Evolutionary conservation across 2,888 invertebrate genomes (phyloP).

Genomic region (Norana najaformis): DNA sequence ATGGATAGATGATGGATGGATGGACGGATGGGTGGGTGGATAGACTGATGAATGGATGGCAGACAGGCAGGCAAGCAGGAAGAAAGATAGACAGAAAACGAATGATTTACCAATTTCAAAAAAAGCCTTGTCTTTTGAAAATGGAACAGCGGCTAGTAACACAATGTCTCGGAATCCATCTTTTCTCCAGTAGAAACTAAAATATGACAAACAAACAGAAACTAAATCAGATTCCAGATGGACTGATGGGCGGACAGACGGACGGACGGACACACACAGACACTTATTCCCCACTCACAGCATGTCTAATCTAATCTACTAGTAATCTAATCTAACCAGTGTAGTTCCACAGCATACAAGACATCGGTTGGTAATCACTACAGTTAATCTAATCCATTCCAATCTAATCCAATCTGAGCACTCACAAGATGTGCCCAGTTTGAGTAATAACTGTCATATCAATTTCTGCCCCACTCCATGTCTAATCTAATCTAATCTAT

Average conservation of each 20-base stretch:
- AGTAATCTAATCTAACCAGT: neutral
- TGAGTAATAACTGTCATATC: too few species aligned
- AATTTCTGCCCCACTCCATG: too few species aligned
- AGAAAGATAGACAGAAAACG: too few species aligned
- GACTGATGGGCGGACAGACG: too few species aligned
- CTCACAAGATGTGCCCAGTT: too few species aligned
- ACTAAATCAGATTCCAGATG: neutral
- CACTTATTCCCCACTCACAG: neutral
- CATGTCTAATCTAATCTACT: neutral
- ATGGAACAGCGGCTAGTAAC: neutral
- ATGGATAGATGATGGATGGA: neutral
- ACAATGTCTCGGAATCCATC: neutral
- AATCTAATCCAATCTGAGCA: neutral
- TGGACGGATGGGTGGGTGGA: neutral
- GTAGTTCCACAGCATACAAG: too few species aligned
- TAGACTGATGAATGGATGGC: too few species aligned
- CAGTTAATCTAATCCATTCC: neutral
- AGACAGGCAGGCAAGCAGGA: too few species aligned
- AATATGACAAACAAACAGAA: neutral
- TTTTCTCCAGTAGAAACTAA: constrained; percentile 8
- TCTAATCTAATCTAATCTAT: too few species aligned
- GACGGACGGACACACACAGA: too few species aligned
- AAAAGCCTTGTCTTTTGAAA: neutral
- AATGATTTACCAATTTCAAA: constrained; percentile 14
- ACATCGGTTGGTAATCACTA: neutral